These are phyloP conservation scores for Microtus oregoni DNA, from an alignment of 2,113 vertebrate genomes.

Conservation along the genomic window DNA sequence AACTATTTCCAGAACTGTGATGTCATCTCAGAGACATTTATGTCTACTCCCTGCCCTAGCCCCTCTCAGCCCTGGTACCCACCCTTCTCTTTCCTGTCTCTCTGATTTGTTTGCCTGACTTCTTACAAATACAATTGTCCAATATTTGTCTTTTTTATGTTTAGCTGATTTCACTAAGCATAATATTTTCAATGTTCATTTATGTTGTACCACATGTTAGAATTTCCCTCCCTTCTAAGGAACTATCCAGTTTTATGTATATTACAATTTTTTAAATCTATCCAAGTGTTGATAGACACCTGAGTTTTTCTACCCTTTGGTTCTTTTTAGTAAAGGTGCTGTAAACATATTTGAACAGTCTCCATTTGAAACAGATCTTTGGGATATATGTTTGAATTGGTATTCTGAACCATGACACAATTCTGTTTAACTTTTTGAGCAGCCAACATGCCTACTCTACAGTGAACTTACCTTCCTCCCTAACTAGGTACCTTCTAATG, in stretches of 20 bases:
- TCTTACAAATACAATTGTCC: background rate
- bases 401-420: background rate
- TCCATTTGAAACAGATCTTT: background rate
- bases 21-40: background rate
- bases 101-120: background rate
- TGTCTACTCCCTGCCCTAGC: background rate
- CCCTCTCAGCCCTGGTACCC: background rate
- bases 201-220: background rate
- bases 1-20: background rate
- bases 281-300: background rate
- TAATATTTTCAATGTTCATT: background rate
- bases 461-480: background rate
- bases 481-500: background rate
- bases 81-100: background rate
- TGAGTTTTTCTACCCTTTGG: background rate
- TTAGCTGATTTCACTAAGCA: background rate
- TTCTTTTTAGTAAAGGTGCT: background rate
- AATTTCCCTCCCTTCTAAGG: background rate
- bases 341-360: background rate
- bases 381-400: background rate
- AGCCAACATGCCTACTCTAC: background rate
- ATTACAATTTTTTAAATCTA: background rate
- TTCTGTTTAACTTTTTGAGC: background rate
- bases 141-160: background rate
- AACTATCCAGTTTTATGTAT: background rate